Conservation (phyloP, 2,888 invertebrate species). For the Mesorhabditis sp. region DNA sequence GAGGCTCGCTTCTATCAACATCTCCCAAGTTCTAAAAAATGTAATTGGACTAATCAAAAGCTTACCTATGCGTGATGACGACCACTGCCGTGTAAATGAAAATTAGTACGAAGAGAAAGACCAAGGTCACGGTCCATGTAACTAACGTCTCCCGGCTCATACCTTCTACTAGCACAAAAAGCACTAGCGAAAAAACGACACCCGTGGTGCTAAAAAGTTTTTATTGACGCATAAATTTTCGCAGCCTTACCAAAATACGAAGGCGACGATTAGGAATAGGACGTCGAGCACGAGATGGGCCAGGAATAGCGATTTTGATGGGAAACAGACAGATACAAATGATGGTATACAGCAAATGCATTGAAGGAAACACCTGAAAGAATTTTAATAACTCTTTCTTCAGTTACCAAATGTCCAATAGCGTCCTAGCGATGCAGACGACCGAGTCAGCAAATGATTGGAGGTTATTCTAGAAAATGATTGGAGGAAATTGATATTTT, state of each 20-base stretch:
- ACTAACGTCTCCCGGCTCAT: conserved; percentile 28
- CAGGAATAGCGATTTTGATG: conserved; percentile 26
- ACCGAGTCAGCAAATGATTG: conserved; percentile 26
- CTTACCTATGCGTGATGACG: conserved; percentile 13
- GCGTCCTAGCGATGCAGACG: conserved; percentile 24
- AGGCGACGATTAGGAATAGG: conserved; percentile 25
- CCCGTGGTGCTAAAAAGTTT: conserved; percentile 20
- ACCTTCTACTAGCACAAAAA: conserved; percentile 32
- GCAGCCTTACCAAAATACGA: conserved; percentile 23
- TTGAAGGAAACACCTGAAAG: conserved; percentile 14
- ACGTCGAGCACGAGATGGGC: conserved; percentile 32
- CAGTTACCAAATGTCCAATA: conserved; percentile 33
- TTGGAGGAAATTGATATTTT: too few relatives aligned
- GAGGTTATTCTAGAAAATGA: conserved; percentile 19
- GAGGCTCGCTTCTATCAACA: background rate
- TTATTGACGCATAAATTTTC: background rate
- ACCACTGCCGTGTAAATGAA: conserved; percentile 23
- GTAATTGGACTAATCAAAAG: background rate
- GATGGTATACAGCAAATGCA: conserved; percentile 26
- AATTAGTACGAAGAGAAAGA: conserved; percentile 23
- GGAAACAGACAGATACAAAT: conserved; percentile 26
- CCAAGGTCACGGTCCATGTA: conserved; percentile 15
- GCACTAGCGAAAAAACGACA: conserved; percentile 27
- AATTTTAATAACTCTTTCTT: conserved; percentile 18
- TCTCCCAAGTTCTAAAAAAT: background rate